Percentiles rank a stretch among this genome's conserved stretches.
These are phyloP conservation scores for Tupaia tana DNA, from an alignment of 2,113 vertebrate species.

Conservation along the genomic window DNA sequence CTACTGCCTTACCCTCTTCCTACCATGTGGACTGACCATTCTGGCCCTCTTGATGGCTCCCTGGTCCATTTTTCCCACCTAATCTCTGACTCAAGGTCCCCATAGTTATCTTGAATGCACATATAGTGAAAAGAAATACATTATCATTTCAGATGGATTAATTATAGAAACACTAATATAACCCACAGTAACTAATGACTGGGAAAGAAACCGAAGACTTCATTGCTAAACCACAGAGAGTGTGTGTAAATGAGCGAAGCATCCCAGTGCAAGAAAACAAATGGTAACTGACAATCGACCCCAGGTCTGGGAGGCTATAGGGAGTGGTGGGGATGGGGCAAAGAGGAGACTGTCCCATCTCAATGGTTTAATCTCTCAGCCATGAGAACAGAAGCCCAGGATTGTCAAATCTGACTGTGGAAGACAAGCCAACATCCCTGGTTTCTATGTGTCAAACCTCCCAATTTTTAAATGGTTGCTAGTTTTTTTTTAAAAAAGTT, in stretches of 20 bases:
- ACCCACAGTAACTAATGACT: neutral
- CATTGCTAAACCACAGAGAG: neutral
- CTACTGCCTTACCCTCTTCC: neutral
- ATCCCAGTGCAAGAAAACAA: neutral
- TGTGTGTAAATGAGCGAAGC: neutral
- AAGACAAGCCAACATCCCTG: neutral
- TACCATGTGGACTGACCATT: neutral
- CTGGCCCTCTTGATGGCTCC: neutral
- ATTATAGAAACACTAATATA: neutral
- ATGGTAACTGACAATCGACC: neutral
- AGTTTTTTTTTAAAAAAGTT: neutral
- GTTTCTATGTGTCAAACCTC: neutral
- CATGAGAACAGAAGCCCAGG: neutral
- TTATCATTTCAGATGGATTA: neutral
- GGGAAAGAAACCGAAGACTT: neutral
- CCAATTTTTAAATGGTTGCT: neutral
- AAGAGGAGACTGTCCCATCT: neutral
- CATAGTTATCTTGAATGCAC: neutral
- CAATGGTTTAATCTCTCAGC: neutral
- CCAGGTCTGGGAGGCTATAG: neutral
- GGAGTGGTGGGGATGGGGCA: neutral
- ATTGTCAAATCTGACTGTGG: neutral
- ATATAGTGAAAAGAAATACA: neutral
- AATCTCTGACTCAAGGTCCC: neutral
- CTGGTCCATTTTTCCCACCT: neutral